These are phyloP conservation scores for Drosophila prosaltans DNA, from an alignment of 1,140 invertebrate genomes.

Conservation along the genomic window DNA sequence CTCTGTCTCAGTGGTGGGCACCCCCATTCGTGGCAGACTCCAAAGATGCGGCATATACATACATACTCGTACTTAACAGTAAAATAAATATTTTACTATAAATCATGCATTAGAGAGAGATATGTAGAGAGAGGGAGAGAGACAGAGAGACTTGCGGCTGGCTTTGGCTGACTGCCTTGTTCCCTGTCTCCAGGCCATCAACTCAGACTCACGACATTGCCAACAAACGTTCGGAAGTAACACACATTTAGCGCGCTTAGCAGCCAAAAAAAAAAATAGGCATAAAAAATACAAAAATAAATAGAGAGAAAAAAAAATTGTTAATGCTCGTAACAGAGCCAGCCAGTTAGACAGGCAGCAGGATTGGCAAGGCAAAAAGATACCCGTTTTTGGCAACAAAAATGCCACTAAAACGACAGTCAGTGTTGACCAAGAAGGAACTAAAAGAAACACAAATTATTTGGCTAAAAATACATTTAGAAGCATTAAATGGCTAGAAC, in stretches of 20 bases:
- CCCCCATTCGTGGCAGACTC: slow-evolving; percentile 46
- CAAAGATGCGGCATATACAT: slow-evolving; percentile 38
- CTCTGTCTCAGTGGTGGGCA: slow-evolving; percentile 35
- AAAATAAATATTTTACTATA: slow-evolving; percentile 82
- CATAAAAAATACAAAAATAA: too few species aligned
- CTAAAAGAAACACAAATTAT: neutral
- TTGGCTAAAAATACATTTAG: slow-evolving; percentile 1
- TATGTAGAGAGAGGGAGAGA: too few species aligned
- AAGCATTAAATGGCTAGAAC: slow-evolving; percentile 1
- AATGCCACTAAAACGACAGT: slow-evolving; percentile 21
- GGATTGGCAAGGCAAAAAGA: slow-evolving; percentile 31
- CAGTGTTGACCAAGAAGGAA: slow-evolving; percentile 31
- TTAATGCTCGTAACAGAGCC: slow-evolving; percentile 26
- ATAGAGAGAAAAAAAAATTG: slow-evolving; percentile 34
- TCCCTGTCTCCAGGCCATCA: slow-evolving; percentile 64
- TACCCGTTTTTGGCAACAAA: slow-evolving; percentile 33
- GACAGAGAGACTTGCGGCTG: slow-evolving; percentile 39
- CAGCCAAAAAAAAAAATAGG: slow-evolving; percentile 59
- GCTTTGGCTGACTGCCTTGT: slow-evolving; percentile 58
- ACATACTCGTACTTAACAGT: slow-evolving; percentile 69
- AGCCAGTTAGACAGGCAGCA: slow-evolving; percentile 7
- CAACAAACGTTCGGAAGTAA: slow-evolving; percentile 68
- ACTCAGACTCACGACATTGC: slow-evolving; percentile 63
- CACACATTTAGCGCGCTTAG: slow-evolving; percentile 78
- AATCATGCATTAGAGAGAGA: slow-evolving; percentile 68